phyloP scores from a whole-genome alignment of 2,113 vertebrate species.

The Calonectris borealis region DNA sequence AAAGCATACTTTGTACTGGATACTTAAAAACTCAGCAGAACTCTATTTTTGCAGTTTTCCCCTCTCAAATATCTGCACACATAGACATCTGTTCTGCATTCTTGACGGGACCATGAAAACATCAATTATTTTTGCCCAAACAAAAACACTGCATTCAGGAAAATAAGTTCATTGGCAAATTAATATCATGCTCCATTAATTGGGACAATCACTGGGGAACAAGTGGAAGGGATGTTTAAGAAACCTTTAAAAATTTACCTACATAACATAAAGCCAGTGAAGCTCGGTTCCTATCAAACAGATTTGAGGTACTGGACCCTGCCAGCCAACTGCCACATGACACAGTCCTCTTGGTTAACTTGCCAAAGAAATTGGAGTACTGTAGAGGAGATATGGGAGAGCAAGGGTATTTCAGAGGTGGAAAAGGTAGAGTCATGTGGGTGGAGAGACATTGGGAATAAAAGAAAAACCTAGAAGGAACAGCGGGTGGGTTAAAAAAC shows the following conservation, averaged over 20 bases:
- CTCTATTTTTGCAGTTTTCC: background rate
- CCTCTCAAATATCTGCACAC: background rate
- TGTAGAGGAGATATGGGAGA: background rate
- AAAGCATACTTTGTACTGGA: background rate
- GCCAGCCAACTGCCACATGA: background rate
- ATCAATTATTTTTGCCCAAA: background rate
- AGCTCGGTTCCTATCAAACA: background rate
- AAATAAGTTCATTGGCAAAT: background rate
- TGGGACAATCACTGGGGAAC: background rate
- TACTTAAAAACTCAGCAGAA: background rate
- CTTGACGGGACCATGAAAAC: background rate
- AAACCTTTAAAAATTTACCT: background rate
- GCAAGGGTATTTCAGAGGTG: background rate
- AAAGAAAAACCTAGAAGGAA: background rate
- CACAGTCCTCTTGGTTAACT: background rate
- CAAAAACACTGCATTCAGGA: background rate
- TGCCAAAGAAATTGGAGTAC: background rate
- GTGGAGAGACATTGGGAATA: background rate
- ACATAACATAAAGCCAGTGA: background rate
- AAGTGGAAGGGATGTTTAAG: background rate
- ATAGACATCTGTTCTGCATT: background rate
- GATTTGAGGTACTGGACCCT: background rate
- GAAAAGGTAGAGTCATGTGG: background rate
- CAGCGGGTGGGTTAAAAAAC: background rate
- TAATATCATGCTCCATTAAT: background rate